Percentiles rank a stretch among this genome's conserved stretches.
Evolutionary conservation across 2,797 vertebrate genomes (phyloP).

Genomic region (Poecile montanus): DNA sequence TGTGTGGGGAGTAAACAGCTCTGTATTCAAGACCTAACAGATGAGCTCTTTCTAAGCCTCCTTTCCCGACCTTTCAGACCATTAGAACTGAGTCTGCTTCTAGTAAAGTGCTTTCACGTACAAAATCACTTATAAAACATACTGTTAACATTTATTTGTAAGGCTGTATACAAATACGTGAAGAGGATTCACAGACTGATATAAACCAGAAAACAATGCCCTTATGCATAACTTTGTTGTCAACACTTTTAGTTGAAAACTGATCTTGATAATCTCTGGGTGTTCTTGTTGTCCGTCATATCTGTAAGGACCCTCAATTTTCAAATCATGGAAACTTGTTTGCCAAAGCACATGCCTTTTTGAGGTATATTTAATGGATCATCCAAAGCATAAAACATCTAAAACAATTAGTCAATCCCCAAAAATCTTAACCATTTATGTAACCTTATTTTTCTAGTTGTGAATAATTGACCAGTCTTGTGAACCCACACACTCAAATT

Average conservation of each 20-base stretch:
- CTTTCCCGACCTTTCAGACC: background rate
- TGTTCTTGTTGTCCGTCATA: background rate
- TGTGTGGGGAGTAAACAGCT: conserved; percentile 26
- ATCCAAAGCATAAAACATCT: conserved; percentile 6
- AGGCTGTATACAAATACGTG: conserved; percentile 32
- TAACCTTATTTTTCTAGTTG: conserved; percentile 50
- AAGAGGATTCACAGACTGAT: background rate
- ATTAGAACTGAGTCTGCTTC: background rate
- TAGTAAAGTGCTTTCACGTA: conserved; percentile 22
- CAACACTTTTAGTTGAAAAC: background rate
- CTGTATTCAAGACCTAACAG: background rate
- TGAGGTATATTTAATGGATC: conserved; percentile 39
- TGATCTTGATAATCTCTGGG: background rate
- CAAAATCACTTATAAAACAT: conserved; percentile 5
- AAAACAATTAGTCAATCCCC: conserved; percentile 28
- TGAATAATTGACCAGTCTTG: conserved; percentile 25
- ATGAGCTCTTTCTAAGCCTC: background rate
- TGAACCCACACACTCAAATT: conserved; percentile 27
- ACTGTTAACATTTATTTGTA: conserved; percentile 32
- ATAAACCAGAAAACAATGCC: conserved; percentile 23
- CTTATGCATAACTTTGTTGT: background rate
- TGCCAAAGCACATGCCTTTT: background rate
- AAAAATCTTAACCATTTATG: conserved; percentile 54
- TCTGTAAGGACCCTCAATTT: background rate
- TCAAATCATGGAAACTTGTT: background rate